Evolutionary conservation across 2,113 vertebrate species (phyloP).

Genomic region (Dicentrarchus labrax): DNA sequence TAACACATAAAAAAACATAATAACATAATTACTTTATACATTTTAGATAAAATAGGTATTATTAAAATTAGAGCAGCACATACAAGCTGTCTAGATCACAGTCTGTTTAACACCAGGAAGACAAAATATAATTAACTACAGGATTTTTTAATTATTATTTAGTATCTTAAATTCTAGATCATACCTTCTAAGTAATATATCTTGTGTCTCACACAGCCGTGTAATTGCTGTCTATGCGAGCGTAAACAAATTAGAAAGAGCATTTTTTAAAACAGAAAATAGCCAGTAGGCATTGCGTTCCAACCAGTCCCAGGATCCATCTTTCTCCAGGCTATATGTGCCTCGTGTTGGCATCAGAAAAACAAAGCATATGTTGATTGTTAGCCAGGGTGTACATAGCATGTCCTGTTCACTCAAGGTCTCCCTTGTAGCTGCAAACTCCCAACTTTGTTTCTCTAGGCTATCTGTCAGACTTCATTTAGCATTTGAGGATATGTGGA

Average conservation of each 20-base stretch:
- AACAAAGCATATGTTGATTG: conserved; percentile 97
- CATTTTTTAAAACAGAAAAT: conserved; percentile 76
- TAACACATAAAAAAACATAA: not conserved
- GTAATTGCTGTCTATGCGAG: conserved; percentile 73
- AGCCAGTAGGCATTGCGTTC: conserved; percentile 80
- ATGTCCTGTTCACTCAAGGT: conserved; percentile 98
- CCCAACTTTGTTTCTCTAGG: conserved; percentile 98
- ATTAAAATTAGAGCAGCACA: not conserved
- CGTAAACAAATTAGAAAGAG: conserved; percentile 79
- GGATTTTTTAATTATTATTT: not conserved
- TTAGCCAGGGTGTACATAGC: conserved; percentile 96
- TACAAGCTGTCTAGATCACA: not conserved
- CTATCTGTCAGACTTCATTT: conserved; percentile 99
- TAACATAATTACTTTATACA: not conserved
- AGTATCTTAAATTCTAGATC: conserved; percentile 8
- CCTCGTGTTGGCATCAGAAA: conserved; percentile 90
- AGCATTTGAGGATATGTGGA: conserved; percentile 91
- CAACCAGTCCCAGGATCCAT: conserved; percentile 84
- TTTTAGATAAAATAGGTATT: not conserved
- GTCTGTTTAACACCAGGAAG: not conserved
- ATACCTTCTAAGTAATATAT: conserved; percentile 26
- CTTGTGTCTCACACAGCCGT: conserved; percentile 33
- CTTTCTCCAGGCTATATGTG: conserved; percentile 90
- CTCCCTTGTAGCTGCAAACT: conserved; percentile 93
- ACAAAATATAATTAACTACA: not conserved